Evolutionary conservation across 2,797 vertebrate genomes (phyloP).

Genomic region (Gymnothorax reevesii): DNA sequence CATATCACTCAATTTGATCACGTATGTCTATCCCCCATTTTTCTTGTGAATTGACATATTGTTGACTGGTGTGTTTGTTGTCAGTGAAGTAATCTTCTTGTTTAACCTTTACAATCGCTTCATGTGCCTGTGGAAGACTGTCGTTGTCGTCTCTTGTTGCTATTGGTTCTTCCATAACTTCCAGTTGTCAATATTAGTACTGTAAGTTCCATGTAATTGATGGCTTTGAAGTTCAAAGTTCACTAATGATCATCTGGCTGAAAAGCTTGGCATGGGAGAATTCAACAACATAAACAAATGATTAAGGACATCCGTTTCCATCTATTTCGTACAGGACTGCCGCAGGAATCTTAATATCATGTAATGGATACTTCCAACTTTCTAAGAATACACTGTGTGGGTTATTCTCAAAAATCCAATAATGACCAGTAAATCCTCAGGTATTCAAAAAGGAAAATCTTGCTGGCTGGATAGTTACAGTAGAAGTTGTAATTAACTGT

Average conservation of each 20-base stretch:
- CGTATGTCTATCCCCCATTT: neutral
- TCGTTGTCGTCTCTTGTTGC: neutral
- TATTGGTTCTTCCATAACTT: no score
- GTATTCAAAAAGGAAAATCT: neutral
- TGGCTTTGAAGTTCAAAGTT: neutral
- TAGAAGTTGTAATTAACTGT: neutral
- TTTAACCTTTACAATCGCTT: neutral
- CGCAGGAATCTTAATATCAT: neutral
- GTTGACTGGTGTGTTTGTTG: neutral
- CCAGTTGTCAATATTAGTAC: no score
- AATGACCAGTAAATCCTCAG: neutral
- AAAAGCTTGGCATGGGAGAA: neutral
- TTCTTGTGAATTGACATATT: neutral
- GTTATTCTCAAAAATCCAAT: neutral
- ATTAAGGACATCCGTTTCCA: conserved; percentile 8
- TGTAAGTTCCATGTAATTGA: neutral
- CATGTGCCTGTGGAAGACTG: neutral
- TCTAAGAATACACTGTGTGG: neutral
- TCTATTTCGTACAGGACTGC: neutral
- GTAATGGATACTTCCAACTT: neutral
- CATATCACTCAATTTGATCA: no score
- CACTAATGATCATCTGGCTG: neutral
- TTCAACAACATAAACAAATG: neutral
- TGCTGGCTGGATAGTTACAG: neutral
- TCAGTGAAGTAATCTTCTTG: neutral